Evolutionary conservation across 2,113 vertebrate genomes (phyloP).

Genomic region (Diphyllodes magnificus): DNA sequence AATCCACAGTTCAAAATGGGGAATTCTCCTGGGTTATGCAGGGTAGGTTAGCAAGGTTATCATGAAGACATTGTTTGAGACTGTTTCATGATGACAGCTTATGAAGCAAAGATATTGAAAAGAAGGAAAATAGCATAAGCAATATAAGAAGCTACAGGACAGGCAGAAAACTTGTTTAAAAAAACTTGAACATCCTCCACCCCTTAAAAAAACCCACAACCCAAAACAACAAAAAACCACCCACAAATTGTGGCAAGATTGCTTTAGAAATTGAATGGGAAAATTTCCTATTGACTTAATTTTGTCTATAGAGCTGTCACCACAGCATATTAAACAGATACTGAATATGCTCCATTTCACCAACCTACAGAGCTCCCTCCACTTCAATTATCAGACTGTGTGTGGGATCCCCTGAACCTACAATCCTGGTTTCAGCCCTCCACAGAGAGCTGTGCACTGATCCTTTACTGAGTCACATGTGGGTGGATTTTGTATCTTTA

Average conservation of each 20-base stretch:
- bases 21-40: not conserved
- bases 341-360: not conserved
- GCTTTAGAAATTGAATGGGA: not conserved
- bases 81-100: not conserved
- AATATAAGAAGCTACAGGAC: not conserved
- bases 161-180: not conserved
- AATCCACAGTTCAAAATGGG: not conserved
- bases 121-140: not conserved
- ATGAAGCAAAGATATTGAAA: not conserved
- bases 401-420: not conserved
- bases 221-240: not conserved
- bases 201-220: not conserved
- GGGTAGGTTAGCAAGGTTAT: not conserved
- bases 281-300: not conserved
- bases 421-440: not conserved
- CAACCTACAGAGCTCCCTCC: not conserved
- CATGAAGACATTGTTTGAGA: not conserved
- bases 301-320: not conserved
- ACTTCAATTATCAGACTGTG: not conserved
- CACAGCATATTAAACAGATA: not conserved
- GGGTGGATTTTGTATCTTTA: not conserved
- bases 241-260: rapidly evolving
- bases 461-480: not conserved
- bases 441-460: not conserved
- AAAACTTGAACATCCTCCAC: rapidly evolving